These are phyloP conservation scores for Rhineura floridana DNA, from an alignment of 2,113 vertebrate species.

Conservation along the genomic window DNA sequence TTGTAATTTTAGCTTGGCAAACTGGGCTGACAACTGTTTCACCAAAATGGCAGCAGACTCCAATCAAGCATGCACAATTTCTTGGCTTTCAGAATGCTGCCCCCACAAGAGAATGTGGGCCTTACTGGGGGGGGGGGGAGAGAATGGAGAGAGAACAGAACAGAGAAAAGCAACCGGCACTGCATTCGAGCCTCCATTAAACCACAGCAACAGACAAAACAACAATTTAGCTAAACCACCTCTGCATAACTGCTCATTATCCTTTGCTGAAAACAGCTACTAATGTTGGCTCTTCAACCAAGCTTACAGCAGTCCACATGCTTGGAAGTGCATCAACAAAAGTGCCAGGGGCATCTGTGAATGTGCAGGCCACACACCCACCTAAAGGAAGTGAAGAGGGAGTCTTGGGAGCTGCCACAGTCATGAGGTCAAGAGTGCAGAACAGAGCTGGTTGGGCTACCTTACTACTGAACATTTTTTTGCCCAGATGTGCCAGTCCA, in stretches of 20 bases:
- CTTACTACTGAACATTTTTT: not conserved
- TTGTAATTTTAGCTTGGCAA: not conserved
- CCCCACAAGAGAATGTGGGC: not conserved
- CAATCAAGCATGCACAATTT: not conserved
- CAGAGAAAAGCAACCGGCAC: not conserved
- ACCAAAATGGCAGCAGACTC: not conserved
- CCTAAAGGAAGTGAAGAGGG: conserved; percentile 16
- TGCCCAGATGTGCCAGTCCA: not conserved
- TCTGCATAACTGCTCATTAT: conserved; percentile 29
- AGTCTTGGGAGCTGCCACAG: conserved; percentile 38
- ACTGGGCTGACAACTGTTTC: no score
- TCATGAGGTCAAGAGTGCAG: conserved; percentile 20
- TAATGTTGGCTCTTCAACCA: not conserved
- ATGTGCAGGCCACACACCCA: not conserved
- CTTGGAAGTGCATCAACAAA: not conserved
- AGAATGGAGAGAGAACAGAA: not conserved
- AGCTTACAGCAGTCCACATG: conserved; percentile 15
- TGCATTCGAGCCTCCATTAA: conserved; percentile 11
- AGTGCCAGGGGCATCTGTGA: not conserved
- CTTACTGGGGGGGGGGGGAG: not conserved
- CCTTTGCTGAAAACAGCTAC: conserved; percentile 32
- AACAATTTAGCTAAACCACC: conserved; percentile 28
- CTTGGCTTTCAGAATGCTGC: not conserved
- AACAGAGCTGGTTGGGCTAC: not conserved
- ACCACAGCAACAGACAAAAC: conserved; percentile 39